Evolutionary conservation across 2,888 invertebrate species (phyloP).

Genomic region (Belgica antarctica): DNA sequence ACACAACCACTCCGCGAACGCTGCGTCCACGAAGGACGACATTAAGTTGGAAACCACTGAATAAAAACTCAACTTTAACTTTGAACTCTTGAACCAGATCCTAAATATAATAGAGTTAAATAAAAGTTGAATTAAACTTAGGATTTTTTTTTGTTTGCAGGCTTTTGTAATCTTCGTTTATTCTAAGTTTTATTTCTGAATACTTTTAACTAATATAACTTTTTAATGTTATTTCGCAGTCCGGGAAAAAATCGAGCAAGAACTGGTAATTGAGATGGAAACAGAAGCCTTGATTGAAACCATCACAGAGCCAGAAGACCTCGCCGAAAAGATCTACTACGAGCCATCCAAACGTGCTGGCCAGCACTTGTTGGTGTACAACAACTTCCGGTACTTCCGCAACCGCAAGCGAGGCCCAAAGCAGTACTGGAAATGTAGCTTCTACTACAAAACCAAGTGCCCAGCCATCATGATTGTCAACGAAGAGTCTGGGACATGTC

Average conservation of each 20-base stretch:
- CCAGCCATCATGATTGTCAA: slow-evolving; percentile 55
- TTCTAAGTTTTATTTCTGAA: no score
- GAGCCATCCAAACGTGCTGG: slow-evolving; percentile 56
- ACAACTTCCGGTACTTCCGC: slow-evolving; percentile 55
- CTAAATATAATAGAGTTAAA: neutral
- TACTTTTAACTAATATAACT: no score
- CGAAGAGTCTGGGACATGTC: slow-evolving; percentile 51
- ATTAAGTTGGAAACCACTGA: no score
- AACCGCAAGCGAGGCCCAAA: slow-evolving; percentile 54
- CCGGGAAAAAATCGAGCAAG: no score
- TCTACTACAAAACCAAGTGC: slow-evolving; percentile 55
- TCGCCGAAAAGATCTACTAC: slow-evolving; percentile 49
- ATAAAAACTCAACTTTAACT: no score
- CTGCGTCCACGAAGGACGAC: neutral
- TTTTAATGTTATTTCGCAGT: no score
- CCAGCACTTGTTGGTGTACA: slow-evolving; percentile 54
- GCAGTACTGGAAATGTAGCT: slow-evolving; percentile 56
- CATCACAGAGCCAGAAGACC: slow-evolving; percentile 48
- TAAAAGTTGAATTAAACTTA: neutral
- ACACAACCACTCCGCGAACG: slow-evolving; percentile 50
- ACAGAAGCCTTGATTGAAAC: neutral
- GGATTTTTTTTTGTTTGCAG: no score
- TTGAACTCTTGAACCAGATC: no score
- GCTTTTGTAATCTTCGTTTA: no score
- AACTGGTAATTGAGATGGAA: neutral